Percentiles rank a stretch among this genome's conserved stretches.
phyloP scores from a whole-genome alignment of 2,113 vertebrate species.

The Balaenoptera acutorostrata region DNA sequence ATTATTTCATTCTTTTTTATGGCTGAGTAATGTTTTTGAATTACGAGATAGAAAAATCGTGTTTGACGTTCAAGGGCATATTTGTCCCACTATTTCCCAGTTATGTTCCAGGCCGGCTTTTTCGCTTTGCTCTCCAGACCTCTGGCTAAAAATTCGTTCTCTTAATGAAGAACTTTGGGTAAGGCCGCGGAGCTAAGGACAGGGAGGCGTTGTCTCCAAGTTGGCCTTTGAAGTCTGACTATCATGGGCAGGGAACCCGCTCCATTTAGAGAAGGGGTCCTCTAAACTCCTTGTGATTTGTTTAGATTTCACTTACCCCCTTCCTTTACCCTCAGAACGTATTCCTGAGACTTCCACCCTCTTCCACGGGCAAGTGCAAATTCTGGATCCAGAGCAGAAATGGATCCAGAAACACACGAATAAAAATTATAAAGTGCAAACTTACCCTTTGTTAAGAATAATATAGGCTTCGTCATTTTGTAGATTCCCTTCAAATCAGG shows the following conservation, averaged over 20 bases:
- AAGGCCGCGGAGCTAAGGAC: neutral
- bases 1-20: neutral
- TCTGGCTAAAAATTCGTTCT: neutral
- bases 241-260: accelerated
- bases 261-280: neutral
- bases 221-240: neutral
- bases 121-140: neutral
- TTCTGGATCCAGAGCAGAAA: neutral
- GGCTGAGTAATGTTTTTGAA: neutral
- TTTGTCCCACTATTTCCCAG: neutral
- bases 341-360: neutral
- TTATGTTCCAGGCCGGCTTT: neutral
- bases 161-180: neutral
- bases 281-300: too few species aligned
- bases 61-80: neutral
- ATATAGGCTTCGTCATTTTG: neutral
- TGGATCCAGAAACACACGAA: neutral
- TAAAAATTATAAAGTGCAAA: neutral
- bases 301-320: accelerated
- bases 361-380: neutral
- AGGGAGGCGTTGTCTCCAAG: accelerated
- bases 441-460: neutral
- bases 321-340: neutral
- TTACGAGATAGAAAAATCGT: neutral
- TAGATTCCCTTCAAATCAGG: neutral